Evolutionary conservation across 1,140 invertebrate genomes (phyloP).

Genomic region (Uloborus diversus): DNA sequence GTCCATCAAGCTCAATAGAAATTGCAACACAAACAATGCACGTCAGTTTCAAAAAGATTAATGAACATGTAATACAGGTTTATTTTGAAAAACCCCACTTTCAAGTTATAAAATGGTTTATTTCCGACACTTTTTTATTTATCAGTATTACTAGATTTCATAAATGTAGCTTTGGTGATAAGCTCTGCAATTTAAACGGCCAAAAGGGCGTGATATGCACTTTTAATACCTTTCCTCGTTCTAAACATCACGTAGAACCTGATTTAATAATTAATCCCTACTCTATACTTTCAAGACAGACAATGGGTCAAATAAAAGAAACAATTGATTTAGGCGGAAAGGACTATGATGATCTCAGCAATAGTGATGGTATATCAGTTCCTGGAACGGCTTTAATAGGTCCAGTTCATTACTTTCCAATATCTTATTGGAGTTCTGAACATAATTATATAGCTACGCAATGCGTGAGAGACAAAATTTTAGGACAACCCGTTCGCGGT

Average conservation of each 20-base stretch:
- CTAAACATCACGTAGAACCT: background rate
- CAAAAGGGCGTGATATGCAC: conserved; percentile 17
- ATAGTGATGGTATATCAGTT: background rate
- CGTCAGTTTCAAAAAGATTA: background rate
- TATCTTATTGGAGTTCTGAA: conserved; percentile 18
- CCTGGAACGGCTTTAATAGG: background rate
- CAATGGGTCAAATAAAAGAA: conserved; percentile 17
- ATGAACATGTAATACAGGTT: background rate
- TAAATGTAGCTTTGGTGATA: background rate
- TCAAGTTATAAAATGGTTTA: background rate
- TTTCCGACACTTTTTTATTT: background rate
- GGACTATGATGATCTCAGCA: background rate
- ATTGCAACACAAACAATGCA: conserved; percentile 18
- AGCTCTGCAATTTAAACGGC: conserved; percentile 19
- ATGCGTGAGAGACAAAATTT: background rate
- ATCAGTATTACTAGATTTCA: background rate
- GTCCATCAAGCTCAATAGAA: background rate
- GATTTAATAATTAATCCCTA: conserved; percentile 18
- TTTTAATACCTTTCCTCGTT: background rate
- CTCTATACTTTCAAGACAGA: conserved; percentile 1
- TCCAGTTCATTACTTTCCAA: background rate
- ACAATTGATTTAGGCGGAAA: background rate
- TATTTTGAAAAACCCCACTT: conserved; percentile 13
- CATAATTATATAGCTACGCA: background rate
- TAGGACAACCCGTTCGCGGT: conserved; percentile 9